Evolutionary conservation across 1,140 invertebrate species (phyloP).

Genomic region (Portunus trituberculatus): DNA sequence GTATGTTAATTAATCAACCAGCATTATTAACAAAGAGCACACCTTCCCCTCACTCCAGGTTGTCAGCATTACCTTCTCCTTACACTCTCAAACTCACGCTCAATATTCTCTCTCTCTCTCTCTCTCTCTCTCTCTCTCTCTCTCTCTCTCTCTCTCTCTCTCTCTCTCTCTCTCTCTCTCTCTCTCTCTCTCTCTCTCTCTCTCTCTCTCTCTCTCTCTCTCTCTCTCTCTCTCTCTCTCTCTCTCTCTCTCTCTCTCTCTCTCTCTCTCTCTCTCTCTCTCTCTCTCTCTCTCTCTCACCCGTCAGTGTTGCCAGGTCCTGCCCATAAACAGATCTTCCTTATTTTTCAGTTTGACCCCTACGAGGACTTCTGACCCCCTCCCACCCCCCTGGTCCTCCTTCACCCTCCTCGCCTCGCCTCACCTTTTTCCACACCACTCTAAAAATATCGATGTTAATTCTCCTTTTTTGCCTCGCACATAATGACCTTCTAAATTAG

Average conservation of each 20-base stretch:
- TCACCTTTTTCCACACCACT: not conserved
- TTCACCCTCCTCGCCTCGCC: not conserved
- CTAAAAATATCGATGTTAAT: constrained; percentile 28
- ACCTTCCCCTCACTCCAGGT: not conserved
- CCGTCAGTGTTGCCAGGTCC: not conserved
- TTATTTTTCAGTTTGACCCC: constrained; percentile 69
- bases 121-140: not conserved
- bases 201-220: constrained; percentile 47
- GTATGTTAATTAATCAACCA: not conserved
- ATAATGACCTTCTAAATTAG: not conserved
- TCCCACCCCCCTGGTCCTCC: not conserved
- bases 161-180: not conserved
- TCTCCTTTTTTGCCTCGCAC: not conserved
- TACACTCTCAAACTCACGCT: constrained; percentile 9
- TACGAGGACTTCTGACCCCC: constrained; percentile 71
- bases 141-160: too few species aligned
- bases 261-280: too few species aligned
- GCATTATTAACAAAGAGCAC: not conserved
- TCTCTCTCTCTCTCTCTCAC: not conserved
- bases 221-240: constrained; percentile 35
- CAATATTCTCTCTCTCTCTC: not conserved
- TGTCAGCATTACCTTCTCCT: not conserved
- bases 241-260: constrained; percentile 25
- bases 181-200: constrained; percentile 48
- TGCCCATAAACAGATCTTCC: not conserved